A percentile compares a stretch with the other conserved stretches of the same genome.
Conservation (phyloP, 2,797 vertebrate genomes). For the Pitangus sulphuratus region DNA sequence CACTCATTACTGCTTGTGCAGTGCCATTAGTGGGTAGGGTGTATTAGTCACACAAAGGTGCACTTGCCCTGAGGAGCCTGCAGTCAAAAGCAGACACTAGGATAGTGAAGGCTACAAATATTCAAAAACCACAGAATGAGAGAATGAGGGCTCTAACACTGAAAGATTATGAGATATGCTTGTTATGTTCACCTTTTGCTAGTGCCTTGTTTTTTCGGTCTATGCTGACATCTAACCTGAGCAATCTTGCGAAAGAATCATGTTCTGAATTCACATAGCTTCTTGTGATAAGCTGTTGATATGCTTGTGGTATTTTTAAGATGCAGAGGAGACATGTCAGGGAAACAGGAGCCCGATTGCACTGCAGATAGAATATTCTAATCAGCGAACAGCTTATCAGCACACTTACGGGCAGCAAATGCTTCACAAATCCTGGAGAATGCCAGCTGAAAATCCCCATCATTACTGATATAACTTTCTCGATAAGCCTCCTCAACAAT, state of each 20-base stretch:
- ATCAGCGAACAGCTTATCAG: slow-evolving; percentile 30
- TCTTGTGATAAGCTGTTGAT: slow-evolving; percentile 54
- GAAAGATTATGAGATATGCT: slow-evolving; percentile 46
- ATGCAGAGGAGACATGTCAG: slow-evolving; percentile 11
- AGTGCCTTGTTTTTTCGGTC: slow-evolving; percentile 5
- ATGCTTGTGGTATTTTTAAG: slow-evolving; percentile 47
- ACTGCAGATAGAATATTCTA: slow-evolving; percentile 52
- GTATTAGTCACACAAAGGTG: not conserved
- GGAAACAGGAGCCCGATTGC: not conserved
- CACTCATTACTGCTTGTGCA: not conserved
- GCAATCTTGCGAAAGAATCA: not conserved
- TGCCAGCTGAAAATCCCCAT: slow-evolving; percentile 32
- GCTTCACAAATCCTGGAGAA: slow-evolving; percentile 11
- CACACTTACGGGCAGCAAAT: slow-evolving; percentile 20
- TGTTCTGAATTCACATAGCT: slow-evolving; percentile 53
- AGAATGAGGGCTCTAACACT: not conserved
- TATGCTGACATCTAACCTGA: slow-evolving; percentile 51
- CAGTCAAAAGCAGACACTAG: slow-evolving; percentile 5
- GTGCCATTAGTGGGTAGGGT: not conserved
- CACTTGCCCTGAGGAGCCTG: slow-evolving; percentile 6
- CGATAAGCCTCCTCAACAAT: slow-evolving; percentile 47
- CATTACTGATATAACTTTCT: slow-evolving; percentile 56
- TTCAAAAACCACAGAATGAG: not conserved
- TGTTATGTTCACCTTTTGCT: slow-evolving; percentile 54
- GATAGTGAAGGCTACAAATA: slow-evolving; percentile 12